Base-by-base conservation (phyloP, 2,113 vertebrate species). In the Irena cyanogastra region DNA sequence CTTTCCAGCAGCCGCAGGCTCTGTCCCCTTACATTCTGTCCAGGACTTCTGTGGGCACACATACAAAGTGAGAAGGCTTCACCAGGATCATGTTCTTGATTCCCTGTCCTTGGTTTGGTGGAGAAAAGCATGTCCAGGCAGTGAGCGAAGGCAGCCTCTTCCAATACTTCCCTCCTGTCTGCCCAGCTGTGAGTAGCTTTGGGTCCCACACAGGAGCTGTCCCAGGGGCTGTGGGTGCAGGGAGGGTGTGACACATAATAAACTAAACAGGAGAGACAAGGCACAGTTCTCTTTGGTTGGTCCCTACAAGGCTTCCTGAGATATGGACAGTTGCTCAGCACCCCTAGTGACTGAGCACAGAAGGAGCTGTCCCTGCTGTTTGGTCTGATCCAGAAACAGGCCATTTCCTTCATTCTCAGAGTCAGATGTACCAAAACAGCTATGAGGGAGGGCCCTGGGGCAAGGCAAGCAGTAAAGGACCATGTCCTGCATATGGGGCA, bases 71-170 rank as follows among this genome's bases (percentile, higher is more conserved):
- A 37, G 12, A 31, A 33, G 12, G 8, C 27, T 50, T 31, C 18
- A 50, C 12, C 2, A 33, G 35, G 26, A 23, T 19, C 0, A 0
- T 50, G 22, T 17, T 27, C 42, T 50, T 49, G 57, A 35, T 27
- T 27, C 26, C 35, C 42, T 27, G 0, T 22, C 35, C 54, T 49
- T 56, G 57, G 11, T 9, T 50, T 42, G 31, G 9, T 37, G 14
- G 26, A 49, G 31, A 42, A 64, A 16, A 42, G 21, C 31, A 50
- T 27, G 11, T 64, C 50, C 16, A 64, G 30, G 35, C 35, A 42
- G 26, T 10, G 21, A 64, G 14, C 0, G 2, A 80, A 80, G 11
- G 26, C 14, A 64, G 17, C 14, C 5, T 49, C 26, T 57, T 80
- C 14, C 42, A 64, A 8, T 15, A 16, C 4, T 22, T 26, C 9